Percentiles rank a stretch among this genome's conserved stretches.
phyloP scores from a whole-genome alignment of 2,888 invertebrate species.

The Fragum whitleyi region DNA sequence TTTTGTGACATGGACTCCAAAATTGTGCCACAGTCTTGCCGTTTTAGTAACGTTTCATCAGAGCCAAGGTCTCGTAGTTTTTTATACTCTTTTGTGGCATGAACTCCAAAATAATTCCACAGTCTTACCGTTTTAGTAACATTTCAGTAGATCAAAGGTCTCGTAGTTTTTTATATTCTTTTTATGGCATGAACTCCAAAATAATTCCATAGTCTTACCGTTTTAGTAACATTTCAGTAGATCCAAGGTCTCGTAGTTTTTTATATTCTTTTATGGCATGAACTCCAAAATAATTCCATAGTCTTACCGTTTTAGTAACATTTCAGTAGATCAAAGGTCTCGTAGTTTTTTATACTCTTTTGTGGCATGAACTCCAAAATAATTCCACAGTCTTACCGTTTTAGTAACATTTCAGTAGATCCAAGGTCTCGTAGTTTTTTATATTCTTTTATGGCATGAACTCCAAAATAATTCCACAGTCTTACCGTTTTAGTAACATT shows the following conservation, averaged over 20 bases:
- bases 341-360: slow-evolving; percentile 66
- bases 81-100: no score
- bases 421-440: slow-evolving; percentile 56
- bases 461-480: no score
- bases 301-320: slow-evolving; percentile 66
- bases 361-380: slow-evolving; percentile 75
- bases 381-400: slow-evolving; percentile 71
- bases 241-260: slow-evolving; percentile 55
- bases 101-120: no score
- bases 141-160: slow-evolving; percentile 66
- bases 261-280: slow-evolving; percentile 71
- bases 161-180: slow-evolving; percentile 66
- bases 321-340: slow-evolving; percentile 66
- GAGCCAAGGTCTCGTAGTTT: no score
- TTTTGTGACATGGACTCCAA: slow-evolving; percentile 75
- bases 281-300: no score
- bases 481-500: slow-evolving; percentile 66
- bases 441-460: slow-evolving; percentile 73
- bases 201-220: no score
- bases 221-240: slow-evolving; percentile 70
- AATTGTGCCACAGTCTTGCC: no score
- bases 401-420: slow-evolving; percentile 69
- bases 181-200: slow-evolving; percentile 77
- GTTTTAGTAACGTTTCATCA: no score
- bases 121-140: slow-evolving; percentile 68